Percentiles rank a stretch among this genome's conserved stretches.
phyloP scores from a whole-genome alignment of 2,797 vertebrate species.

The Scyliorhinus canicula region DNA sequence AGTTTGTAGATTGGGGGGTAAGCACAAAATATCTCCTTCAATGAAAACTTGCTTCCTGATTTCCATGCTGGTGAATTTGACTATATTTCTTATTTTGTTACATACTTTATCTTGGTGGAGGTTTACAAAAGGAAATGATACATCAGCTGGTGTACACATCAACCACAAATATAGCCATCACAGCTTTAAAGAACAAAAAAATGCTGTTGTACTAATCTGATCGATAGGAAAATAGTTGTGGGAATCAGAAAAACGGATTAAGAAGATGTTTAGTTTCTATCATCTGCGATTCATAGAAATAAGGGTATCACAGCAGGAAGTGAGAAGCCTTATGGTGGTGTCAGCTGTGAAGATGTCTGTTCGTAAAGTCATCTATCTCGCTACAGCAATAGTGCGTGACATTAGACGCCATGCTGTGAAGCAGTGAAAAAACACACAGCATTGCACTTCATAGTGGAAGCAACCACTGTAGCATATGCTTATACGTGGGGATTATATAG shows the following conservation, averaged over 20 bases:
- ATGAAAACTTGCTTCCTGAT: background rate
- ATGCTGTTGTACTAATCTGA: background rate
- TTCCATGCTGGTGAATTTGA: background rate
- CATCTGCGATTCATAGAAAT: constrained; percentile 35
- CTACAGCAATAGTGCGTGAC: constrained; percentile 31
- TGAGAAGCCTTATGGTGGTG: constrained; percentile 36
- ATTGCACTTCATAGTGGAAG: constrained; percentile 26
- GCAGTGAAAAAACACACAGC: constrained; percentile 32
- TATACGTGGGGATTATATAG: background rate
- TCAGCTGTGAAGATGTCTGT: constrained; percentile 38
- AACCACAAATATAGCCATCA: constrained; percentile 1
- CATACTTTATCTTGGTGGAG: background rate
- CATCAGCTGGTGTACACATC: background rate
- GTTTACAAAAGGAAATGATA: background rate
- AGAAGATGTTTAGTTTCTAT: constrained; percentile 26
- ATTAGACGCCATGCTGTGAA: constrained; percentile 34
- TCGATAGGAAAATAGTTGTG: background rate
- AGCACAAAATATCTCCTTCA: background rate
- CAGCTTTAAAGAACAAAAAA: background rate
- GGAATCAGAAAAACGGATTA: constrained; percentile 26
- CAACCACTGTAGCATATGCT: constrained; percentile 8
- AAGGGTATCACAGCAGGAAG: constrained; percentile 31
- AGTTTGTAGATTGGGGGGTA: background rate
- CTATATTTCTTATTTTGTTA: background rate
- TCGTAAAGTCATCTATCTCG: constrained; percentile 36